Evolutionary conservation across 2,888 invertebrate species (phyloP).

Genomic region (Drosophila peninsularis): DNA sequence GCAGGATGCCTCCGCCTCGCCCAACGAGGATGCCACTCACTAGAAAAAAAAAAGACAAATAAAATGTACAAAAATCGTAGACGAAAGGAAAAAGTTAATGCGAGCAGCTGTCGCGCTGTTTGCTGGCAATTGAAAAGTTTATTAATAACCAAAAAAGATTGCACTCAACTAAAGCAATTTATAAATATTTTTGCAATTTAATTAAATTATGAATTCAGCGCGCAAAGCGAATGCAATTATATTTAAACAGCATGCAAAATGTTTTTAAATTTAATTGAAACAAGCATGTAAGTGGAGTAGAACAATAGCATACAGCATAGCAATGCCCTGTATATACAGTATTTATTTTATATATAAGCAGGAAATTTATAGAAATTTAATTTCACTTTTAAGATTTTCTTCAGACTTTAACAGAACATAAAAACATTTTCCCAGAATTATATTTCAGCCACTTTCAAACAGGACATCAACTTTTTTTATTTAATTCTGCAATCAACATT

Average conservation of each 20-base stretch:
- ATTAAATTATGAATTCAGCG: constrained; percentile 57
- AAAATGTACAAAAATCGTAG: constrained; percentile 2
- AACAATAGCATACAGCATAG: too few relatives aligned
- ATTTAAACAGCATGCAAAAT: constrained; percentile 70
- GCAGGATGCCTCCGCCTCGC: not conserved
- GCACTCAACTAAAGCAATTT: constrained; percentile 54
- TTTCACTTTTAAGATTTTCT: not conserved
- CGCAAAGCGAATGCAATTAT: constrained; percentile 65
- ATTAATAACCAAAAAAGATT: constrained; percentile 65
- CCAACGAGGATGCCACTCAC: not conserved
- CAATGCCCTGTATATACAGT: not conserved
- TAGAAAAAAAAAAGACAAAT: not conserved
- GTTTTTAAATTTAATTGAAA: constrained; percentile 76
- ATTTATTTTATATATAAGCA: not conserved
- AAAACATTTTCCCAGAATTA: not conserved
- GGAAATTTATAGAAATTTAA: too few relatives aligned
- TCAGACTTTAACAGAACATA: not conserved
- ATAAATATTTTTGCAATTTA: constrained; percentile 55
- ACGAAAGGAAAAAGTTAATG: constrained; percentile 61
- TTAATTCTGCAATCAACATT: not conserved
- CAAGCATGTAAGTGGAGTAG: not conserved
- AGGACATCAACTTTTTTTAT: not conserved
- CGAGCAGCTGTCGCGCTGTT: constrained; percentile 65
- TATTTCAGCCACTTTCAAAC: not conserved
- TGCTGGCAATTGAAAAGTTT: constrained; percentile 72